phyloP scores from a whole-genome alignment of 2,113 vertebrate species.

The Festucalex cinctus region DNA sequence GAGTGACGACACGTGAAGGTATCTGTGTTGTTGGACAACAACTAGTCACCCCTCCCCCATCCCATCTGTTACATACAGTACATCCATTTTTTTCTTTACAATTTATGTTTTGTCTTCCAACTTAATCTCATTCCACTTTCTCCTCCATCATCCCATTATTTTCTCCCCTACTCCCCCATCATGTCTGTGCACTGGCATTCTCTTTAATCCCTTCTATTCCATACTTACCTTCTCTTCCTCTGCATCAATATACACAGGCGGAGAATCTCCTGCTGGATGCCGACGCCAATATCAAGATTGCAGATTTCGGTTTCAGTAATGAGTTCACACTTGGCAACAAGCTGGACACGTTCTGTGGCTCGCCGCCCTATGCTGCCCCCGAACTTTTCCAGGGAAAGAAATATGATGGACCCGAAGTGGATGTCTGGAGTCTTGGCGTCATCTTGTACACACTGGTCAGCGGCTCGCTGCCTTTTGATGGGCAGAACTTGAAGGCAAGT shows the following conservation, averaged over 20 bases:
- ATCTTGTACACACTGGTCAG: conserved; percentile 93
- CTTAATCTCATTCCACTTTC: conserved; percentile 21
- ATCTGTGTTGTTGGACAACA: conserved; percentile 36
- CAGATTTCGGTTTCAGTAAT: conserved; percentile 94
- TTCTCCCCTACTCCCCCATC: background rate
- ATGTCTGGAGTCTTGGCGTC: conserved; percentile 90
- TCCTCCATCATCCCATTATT: conserved; percentile 14
- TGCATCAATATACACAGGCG: conserved; percentile 67
- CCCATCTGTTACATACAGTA: conserved; percentile 16
- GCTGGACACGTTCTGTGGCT: conserved; percentile 93
- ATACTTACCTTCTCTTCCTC: conserved; percentile 9
- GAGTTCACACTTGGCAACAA: conserved; percentile 90
- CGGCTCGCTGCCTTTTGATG: conserved; percentile 89
- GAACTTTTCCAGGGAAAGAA: conserved; percentile 96
- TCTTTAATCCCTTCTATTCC: background rate
- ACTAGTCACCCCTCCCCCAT: conserved; percentile 5
- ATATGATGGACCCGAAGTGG: conserved; percentile 90
- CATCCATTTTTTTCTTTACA: conserved; percentile 7
- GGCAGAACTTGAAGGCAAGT: conserved; percentile 91
- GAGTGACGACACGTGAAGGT: conserved; percentile 35
- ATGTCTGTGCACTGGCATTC: conserved; percentile 1
- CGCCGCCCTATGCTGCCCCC: conserved; percentile 87
- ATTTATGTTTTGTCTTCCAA: conserved; percentile 11
- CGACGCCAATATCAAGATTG: conserved; percentile 90
- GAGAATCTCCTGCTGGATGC: conserved; percentile 91